Percentiles rank a stretch among this genome's conserved stretches.
These are phyloP conservation scores for Anolis sagrei DNA, from an alignment of 2,113 vertebrate genomes.

Conservation along the genomic window DNA sequence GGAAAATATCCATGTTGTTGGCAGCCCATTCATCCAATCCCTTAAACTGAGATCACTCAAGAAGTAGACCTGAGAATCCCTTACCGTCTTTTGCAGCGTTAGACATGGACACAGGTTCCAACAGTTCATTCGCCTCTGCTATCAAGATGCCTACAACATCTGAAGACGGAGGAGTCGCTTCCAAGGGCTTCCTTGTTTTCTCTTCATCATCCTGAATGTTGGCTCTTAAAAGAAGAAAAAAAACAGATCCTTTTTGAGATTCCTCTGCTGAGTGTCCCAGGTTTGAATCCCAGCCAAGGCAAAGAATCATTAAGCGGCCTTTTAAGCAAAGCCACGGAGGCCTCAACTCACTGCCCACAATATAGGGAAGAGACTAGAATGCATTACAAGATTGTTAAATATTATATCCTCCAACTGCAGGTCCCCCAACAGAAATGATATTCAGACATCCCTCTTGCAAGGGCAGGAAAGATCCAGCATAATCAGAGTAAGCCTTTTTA, in stretches of 20 bases:
- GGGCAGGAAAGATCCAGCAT: no score
- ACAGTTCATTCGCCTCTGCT: constrained; percentile 70
- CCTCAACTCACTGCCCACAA: not conserved
- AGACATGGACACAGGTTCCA: constrained; percentile 48
- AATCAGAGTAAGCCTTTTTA: no score
- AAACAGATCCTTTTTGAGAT: constrained; percentile 54
- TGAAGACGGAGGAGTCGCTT: constrained; percentile 68
- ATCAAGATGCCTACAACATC: constrained; percentile 67
- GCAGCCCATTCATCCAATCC: not conserved
- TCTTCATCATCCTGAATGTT: constrained; percentile 61
- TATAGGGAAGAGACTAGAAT: not conserved
- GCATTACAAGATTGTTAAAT: not conserved
- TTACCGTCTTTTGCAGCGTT: constrained; percentile 56
- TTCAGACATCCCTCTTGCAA: no score
- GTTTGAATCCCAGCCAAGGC: constrained; percentile 16
- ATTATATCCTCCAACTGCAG: no score
- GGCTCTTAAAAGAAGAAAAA: constrained; percentile 43
- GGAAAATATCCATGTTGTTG: not conserved
- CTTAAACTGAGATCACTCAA: no score
- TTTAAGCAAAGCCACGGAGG: not conserved
- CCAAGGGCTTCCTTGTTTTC: constrained; percentile 44
- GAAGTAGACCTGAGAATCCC: not conserved
- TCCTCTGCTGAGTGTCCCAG: constrained; percentile 10
- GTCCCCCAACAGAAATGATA: no score
- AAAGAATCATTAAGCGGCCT: not conserved